phyloP scores from a whole-genome alignment of 2,113 vertebrate genomes.

The Lepus europaeus region DNA sequence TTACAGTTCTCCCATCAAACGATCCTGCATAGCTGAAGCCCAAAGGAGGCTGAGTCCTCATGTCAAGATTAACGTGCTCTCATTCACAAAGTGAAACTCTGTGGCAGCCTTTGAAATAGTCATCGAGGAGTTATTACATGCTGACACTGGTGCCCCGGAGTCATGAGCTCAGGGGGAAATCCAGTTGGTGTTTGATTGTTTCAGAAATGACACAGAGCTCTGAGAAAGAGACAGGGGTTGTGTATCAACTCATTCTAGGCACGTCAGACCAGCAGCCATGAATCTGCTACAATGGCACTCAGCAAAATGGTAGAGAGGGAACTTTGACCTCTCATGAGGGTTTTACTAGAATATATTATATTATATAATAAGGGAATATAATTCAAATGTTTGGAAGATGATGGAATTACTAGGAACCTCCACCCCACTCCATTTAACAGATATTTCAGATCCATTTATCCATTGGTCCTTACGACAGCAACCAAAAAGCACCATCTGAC shows the following conservation, averaged over 20 bases:
- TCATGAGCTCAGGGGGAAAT: neutral
- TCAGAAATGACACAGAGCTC: conserved; percentile 15
- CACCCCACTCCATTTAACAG: neutral
- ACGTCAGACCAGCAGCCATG: neutral
- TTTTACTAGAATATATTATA: neutral
- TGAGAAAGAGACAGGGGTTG: conserved; percentile 1
- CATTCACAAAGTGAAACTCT: neutral
- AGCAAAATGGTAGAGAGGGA: neutral
- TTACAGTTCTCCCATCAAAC: conserved; percentile 30
- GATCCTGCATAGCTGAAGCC: neutral
- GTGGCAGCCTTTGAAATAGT: conserved; percentile 45
- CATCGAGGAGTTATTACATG: neutral
- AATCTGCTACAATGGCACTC: neutral
- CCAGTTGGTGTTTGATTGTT: neutral
- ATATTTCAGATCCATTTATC: neutral
- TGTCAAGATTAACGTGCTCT: conserved; percentile 11
- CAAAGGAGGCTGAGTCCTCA: conserved; percentile 38
- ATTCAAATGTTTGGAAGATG: neutral
- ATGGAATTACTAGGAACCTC: neutral
- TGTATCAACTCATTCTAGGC: neutral
- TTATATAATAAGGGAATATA: neutral
- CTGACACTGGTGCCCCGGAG: neutral
- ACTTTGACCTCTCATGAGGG: neutral
- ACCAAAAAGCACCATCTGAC: neutral
- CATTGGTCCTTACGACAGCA: neutral